These are phyloP conservation scores for Salmo trutta DNA, from an alignment of 2,797 vertebrate species.

Conservation along the genomic window DNA sequence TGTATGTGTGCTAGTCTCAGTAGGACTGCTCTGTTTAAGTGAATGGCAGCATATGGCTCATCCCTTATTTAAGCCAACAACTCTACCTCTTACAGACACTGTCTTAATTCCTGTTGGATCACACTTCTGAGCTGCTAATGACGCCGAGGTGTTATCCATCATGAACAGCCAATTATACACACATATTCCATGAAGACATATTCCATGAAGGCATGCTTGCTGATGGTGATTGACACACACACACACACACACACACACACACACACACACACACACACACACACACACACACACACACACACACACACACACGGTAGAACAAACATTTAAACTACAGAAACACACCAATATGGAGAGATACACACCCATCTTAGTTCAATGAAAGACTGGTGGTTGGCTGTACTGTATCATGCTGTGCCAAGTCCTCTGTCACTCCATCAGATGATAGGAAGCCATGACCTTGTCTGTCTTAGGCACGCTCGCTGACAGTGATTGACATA, in stretches of 20 bases:
- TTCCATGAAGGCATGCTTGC: slow-evolving; percentile 3
- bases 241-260: slow-evolving; percentile 13
- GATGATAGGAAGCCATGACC: slow-evolving; percentile 61
- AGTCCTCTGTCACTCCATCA: slow-evolving; percentile 66
- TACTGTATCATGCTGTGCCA: slow-evolving; percentile 55
- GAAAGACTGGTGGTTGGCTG: slow-evolving; percentile 41
- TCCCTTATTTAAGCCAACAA: slow-evolving; percentile 67
- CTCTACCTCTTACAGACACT: neutral
- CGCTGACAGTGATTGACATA: slow-evolving; percentile 21
- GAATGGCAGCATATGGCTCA: slow-evolving; percentile 64
- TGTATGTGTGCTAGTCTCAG: slow-evolving; percentile 46
- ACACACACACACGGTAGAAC: slow-evolving; percentile 10
- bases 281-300: slow-evolving; percentile 2
- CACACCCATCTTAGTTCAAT: slow-evolving; percentile 14
- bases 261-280: slow-evolving; percentile 16
- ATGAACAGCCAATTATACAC: slow-evolving; percentile 52
- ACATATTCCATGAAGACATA: neutral
- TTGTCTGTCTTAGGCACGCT: slow-evolving; percentile 2
- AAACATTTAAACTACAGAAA: slow-evolving; percentile 4
- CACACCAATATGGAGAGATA: slow-evolving; percentile 8
- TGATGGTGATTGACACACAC: slow-evolving; percentile 20
- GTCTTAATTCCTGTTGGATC: slow-evolving; percentile 33
- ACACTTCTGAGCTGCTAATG: slow-evolving; percentile 63
- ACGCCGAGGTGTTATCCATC: slow-evolving; percentile 51
- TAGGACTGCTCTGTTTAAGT: slow-evolving; percentile 49